A percentile compares a stretch with the other conserved stretches of the same genome.
phyloP scores from a whole-genome alignment of 30 jellyfish, hydroid and myxozoan species.

The Pseudorhiza aurosa region DNA sequence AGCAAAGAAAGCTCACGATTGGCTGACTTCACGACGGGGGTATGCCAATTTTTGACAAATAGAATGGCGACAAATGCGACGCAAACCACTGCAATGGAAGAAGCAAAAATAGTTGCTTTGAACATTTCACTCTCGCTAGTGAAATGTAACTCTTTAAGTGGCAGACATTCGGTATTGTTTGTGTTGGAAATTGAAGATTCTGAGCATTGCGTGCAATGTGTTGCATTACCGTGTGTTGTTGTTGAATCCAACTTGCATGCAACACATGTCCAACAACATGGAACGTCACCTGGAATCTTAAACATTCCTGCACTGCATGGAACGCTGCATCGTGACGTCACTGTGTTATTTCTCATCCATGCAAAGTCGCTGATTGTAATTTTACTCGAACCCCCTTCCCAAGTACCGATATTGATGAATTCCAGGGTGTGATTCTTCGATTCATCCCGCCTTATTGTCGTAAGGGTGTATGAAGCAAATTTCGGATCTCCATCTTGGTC shows the following conservation, averaged over 20 bases:
- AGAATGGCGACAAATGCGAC: conserved; percentile 27
- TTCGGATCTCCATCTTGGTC: conserved; percentile 79
- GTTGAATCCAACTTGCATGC: conserved; percentile 34
- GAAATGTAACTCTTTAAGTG: conserved; percentile 41
- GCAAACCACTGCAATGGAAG: conserved; percentile 53
- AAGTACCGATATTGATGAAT: conserved; percentile 60
- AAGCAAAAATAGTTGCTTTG: conserved; percentile 8
- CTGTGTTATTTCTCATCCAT: background rate
- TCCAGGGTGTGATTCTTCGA: background rate
- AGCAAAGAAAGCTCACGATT: conserved; percentile 76
- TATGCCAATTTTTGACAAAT: conserved; percentile 69
- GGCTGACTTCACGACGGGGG: conserved; percentile 92
- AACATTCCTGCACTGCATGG: conserved; percentile 79
- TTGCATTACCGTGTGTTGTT: conserved; percentile 8
- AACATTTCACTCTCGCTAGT: conserved; percentile 16
- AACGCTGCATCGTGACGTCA: conserved; percentile 42
- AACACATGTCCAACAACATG: conserved; percentile 90
- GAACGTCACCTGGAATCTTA: conserved; percentile 36
- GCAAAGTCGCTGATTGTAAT: background rate
- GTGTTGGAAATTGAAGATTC: conserved; percentile 35
- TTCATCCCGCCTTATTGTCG: conserved; percentile 12
- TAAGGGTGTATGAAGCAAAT: conserved; percentile 66
- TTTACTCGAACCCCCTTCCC: conserved; percentile 66
- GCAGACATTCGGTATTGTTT: conserved; percentile 60
- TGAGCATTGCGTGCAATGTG: conserved; percentile 61